phyloP scores from a whole-genome alignment of 2,888 invertebrate genomes.

The Pantelozetes paolii region DNA sequence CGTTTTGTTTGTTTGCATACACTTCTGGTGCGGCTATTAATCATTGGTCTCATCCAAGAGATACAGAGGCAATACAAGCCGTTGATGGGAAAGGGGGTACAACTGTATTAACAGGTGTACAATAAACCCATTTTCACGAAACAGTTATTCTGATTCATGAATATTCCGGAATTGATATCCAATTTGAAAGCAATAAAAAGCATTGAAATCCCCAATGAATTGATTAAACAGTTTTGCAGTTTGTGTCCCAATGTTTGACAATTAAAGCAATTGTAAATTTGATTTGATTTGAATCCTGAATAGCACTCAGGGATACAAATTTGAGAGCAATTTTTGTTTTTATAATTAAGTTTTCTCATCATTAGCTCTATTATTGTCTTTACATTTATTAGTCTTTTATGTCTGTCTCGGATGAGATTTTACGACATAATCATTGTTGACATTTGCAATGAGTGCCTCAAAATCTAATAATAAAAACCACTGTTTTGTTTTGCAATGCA shows the following conservation, averaged over 20 bases:
- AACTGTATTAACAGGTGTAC: too few species aligned
- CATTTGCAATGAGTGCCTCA: constrained; percentile 5
- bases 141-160: too few species aligned
- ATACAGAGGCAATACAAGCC: neutral
- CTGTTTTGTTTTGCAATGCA: neutral
- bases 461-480: constrained; percentile 2
- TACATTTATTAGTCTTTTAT: neutral
- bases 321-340: neutral
- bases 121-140: neutral
- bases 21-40: neutral
- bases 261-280: constrained; percentile 5
- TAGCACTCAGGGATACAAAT: neutral
- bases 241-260: neutral
- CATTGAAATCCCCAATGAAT: neutral
- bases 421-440: constrained; percentile 26
- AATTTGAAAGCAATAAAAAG: too few species aligned
- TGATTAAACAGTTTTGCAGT: neutral
- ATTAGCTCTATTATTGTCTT: neutral
- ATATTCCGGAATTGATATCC: too few species aligned
- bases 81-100: too few species aligned
- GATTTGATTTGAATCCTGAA: too few species aligned
- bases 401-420: neutral
- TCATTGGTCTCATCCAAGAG: neutral
- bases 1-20: neutral
- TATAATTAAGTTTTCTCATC: constrained; percentile 16